Percentiles rank a stretch among this genome's conserved stretches.
phyloP scores from a whole-genome alignment of 2,113 vertebrate genomes.

The Edolisoma coerulescens region DNA sequence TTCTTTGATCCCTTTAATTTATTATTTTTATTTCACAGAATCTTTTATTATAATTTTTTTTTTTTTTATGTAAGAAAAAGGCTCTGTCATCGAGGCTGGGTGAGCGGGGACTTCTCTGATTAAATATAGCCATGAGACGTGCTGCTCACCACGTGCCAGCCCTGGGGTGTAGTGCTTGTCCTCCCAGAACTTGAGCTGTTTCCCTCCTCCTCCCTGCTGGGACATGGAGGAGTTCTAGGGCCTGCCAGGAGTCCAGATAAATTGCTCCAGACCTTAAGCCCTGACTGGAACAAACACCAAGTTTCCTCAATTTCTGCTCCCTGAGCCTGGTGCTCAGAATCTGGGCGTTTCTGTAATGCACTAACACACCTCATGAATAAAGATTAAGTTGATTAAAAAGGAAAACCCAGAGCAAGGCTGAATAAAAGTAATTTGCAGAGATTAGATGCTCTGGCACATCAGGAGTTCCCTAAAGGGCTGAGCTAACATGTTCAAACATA shows the following conservation, averaged over 20 bases:
- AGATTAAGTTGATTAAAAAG: conserved; percentile 63
- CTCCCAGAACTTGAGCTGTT: neutral
- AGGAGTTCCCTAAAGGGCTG: conserved; percentile 58
- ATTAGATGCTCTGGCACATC: conserved; percentile 59
- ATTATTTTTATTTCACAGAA: neutral
- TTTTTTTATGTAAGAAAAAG: neutral
- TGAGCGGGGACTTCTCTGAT: neutral
- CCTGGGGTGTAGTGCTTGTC: neutral
- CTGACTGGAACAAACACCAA: neutral
- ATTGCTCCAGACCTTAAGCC: conserved; percentile 36
- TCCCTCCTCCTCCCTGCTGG: neutral
- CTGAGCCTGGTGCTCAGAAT: neutral
- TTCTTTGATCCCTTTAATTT: neutral
- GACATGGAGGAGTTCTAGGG: neutral
- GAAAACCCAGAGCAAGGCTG: conserved; percentile 45
- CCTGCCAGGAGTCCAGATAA: neutral
- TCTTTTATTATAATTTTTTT: neutral
- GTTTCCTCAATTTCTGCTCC: neutral
- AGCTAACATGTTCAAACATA: conserved; percentile 37
- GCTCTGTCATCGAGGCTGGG: neutral
- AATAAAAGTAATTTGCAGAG: conserved; percentile 54
- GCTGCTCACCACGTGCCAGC: neutral
- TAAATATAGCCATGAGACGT: neutral
- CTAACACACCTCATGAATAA: conserved; percentile 63
- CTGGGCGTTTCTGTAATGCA: neutral